These are phyloP conservation scores for Rhabdophis nuchalis DNA, from an alignment of 2,797 vertebrate genomes.

Conservation along the genomic window DNA sequence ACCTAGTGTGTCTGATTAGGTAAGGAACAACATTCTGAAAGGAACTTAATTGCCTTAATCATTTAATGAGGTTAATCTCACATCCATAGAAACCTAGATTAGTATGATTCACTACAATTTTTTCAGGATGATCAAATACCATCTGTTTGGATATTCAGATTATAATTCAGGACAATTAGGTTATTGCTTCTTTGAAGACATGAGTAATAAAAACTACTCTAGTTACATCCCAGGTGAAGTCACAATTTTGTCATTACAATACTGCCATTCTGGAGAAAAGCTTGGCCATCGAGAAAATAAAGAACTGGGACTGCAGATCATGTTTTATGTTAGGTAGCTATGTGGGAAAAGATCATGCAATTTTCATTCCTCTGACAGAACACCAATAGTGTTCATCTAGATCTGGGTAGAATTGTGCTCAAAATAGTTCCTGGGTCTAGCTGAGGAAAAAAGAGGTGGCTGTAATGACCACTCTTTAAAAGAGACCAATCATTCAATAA, in stretches of 20 bases:
- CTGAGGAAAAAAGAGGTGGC: background rate
- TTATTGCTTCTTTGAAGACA: conserved; percentile 20
- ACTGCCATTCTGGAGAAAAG: background rate
- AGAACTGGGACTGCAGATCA: background rate
- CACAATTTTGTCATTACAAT: conserved; percentile 2
- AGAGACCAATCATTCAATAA: background rate
- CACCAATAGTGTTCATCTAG: background rate
- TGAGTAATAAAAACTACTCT: background rate
- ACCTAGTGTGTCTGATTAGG: conserved; percentile 7
- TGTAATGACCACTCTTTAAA: background rate
- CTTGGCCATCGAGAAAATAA: background rate
- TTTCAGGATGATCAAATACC: conserved; percentile 31
- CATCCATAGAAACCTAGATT: conserved; percentile 31
- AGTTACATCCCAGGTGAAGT: conserved; percentile 3
- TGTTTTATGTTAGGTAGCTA: rapidly evolving
- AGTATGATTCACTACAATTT: conserved; percentile 33
- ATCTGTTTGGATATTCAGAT: conserved; percentile 11
- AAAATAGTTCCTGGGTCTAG: background rate
- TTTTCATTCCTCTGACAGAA: conserved; percentile 6
- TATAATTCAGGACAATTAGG: conserved; percentile 27
- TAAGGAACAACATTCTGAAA: conserved; percentile 37
- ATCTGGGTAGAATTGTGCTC: background rate
- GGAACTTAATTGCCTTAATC: conserved; percentile 28
- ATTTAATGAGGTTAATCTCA: conserved; percentile 44
- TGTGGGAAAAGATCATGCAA: background rate